These are phyloP conservation scores for Cheilosia urbana DNA, from an alignment of 2,888 invertebrate species.

Conservation along the genomic window DNA sequence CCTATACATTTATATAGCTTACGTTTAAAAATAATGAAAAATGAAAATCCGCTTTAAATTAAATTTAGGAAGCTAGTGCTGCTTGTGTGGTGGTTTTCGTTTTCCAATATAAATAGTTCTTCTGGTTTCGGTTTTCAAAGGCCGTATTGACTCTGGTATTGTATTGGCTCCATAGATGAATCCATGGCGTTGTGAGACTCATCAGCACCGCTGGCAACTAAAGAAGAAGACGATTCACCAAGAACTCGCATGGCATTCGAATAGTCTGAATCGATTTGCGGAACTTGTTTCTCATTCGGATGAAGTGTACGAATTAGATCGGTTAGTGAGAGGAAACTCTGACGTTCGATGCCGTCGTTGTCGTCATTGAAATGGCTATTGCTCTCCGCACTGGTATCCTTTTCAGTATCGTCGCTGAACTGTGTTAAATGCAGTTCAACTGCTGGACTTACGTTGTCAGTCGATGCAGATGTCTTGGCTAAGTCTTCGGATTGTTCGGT, in stretches of 20 bases:
- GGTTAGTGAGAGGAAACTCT: conserved; percentile 83
- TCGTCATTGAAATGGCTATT: conserved; percentile 69
- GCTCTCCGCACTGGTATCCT: conserved; percentile 78
- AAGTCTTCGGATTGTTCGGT: conserved; percentile 61
- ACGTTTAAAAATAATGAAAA: conserved; percentile 11
- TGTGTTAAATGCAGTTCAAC: conserved; percentile 83
- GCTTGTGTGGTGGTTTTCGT: neutral
- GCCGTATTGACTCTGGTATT: conserved; percentile 28
- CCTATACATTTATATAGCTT: conserved; percentile 16
- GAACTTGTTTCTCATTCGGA: conserved; percentile 83
- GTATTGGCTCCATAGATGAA: conserved; percentile 59
- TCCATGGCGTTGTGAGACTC: conserved; percentile 57
- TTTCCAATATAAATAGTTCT: conserved; percentile 10
- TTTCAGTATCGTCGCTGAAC: conserved; percentile 82
- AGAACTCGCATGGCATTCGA: conserved; percentile 84
- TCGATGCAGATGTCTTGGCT: conserved; percentile 59
- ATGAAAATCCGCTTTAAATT: conserved; percentile 33
- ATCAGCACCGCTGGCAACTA: conserved; percentile 73
- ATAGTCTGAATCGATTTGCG: conserved; percentile 84
- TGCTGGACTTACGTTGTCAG: conserved; percentile 80
- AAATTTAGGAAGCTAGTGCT: conserved; percentile 41
- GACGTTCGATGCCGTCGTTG: conserved; percentile 81
- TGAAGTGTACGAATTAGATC: conserved; percentile 83
- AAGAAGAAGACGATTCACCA: conserved; percentile 80
- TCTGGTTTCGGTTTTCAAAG: conserved; percentile 42